Conservation (phyloP, 2,113 vertebrate genomes). For the Pycnonotus jocosus region DNA sequence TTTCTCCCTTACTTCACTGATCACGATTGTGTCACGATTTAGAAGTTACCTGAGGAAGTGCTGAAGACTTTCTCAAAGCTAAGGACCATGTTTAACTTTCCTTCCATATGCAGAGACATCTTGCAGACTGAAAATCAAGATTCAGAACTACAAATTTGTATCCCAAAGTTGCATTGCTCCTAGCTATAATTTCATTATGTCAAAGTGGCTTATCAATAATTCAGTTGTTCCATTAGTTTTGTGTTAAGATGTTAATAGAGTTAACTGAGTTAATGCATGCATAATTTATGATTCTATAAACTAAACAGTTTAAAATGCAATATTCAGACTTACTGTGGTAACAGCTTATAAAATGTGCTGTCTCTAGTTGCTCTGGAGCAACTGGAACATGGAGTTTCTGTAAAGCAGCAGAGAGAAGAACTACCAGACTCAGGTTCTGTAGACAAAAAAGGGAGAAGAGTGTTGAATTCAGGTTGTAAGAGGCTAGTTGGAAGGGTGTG, state of each 20-base stretch:
- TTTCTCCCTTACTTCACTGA: not conserved
- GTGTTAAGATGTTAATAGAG: slow-evolving; percentile 15
- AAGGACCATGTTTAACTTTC: not conserved
- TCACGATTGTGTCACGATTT: not conserved
- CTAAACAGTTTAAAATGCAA: slow-evolving; percentile 22
- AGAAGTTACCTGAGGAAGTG: not conserved
- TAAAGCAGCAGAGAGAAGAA: not conserved
- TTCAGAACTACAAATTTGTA: not conserved
- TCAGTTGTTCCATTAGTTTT: slow-evolving; percentile 37
- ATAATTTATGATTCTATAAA: slow-evolving; percentile 36
- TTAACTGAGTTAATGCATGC: not conserved
- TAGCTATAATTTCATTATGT: not conserved
- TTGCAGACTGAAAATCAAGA: not conserved
- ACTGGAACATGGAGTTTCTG: not conserved
- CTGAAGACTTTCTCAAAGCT: not conserved
- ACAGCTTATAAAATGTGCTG: not conserved
- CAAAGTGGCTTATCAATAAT: slow-evolving; percentile 49
- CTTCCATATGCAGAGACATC: not conserved
- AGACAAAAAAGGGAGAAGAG: not conserved
- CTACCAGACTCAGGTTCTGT: not conserved
- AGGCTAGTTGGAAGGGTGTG: not conserved
- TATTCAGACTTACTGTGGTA: not conserved
- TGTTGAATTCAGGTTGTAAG: not conserved
- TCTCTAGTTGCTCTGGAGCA: not conserved
- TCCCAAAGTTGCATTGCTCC: not conserved